Base-by-base conservation (phyloP, 2,797 vertebrate species). In the Cuculus canorus region DNA sequence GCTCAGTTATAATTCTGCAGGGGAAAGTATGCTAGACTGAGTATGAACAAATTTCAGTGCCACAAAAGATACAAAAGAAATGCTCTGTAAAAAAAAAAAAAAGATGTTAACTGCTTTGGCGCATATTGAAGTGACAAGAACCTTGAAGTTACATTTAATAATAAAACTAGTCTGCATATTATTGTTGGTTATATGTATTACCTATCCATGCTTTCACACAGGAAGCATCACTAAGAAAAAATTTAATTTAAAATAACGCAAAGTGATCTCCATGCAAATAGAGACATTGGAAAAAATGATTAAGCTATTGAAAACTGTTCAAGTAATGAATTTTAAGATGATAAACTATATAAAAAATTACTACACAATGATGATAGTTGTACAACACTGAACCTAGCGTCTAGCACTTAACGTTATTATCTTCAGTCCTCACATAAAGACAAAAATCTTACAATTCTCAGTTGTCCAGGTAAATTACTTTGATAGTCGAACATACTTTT, bases 251-350 rank as follows among this genome's bases (percentile, higher is more conserved):
- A 88, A 90, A 80, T 63, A 3, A 63, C 75, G 10, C 4, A 86
- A 88, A 92, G 30, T 43, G 8, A 30, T 95, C 37, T 11, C 47
- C 81, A 47, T 82, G 45, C 39, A 95, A 95, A 84, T 4, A 75
- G 35, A 95, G 21, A 53, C 27, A 41, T 7, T 90, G 57, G 92
- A 95, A 92, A 88, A 91, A 61, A 39, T 53, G 28, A 92, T 85
- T 93, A 90, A 88, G 17, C 47, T 65, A 27, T 66, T 72, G 66
- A 89, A 94, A 91, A 66, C 19, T 83, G 14, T 65, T 30, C 48
- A 95, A 94, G 37, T 78, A 33, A 33, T 82, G 45, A 64, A 66
- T 80, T 93, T 84, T 64, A 79, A 68, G 60, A 73, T 65, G 10
- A 47, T 5, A 78, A 87, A 82, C 32, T 56, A 65, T 37, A 52